Conservation (phyloP, 2,113 vertebrate species). For the Ploceus nigricollis region DNA sequence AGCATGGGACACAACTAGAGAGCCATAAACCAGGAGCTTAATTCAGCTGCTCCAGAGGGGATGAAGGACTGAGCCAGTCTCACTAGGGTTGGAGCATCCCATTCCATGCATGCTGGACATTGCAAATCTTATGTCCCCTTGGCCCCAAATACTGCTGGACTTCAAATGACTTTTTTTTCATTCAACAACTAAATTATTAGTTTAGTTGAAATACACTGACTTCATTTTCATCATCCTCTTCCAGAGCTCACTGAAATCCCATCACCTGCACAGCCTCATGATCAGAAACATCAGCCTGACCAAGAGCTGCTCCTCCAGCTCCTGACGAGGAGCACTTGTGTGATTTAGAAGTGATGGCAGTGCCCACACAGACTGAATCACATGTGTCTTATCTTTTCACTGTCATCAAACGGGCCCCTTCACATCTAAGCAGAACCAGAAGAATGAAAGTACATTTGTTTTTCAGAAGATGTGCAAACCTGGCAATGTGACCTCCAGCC, state of each 20-base stretch:
- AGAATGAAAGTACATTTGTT: not conserved
- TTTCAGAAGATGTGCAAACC: not conserved
- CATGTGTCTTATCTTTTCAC: not conserved
- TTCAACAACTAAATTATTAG: not conserved
- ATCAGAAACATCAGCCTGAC: not conserved
- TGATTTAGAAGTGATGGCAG: fast-evolving
- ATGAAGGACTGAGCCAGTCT: not conserved
- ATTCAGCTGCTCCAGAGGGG: not conserved
- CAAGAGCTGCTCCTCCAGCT: not conserved
- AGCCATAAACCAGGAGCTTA: not conserved
- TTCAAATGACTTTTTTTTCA: not conserved
- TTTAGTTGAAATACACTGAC: not conserved
- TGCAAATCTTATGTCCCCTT: not conserved
- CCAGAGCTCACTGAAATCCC: not conserved
- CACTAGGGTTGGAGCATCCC: fast-evolving
- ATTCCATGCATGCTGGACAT: not conserved
- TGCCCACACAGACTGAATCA: not conserved
- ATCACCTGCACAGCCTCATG: not conserved
- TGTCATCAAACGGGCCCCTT: not conserved
- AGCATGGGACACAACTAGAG: not conserved
- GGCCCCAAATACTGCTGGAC: not conserved
- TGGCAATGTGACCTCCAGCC: not conserved
- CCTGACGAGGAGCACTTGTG: not conserved
- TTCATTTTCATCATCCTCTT: not conserved
- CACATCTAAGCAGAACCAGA: not conserved